A percentile compares a stretch with the other conserved stretches of the same genome.
Evolutionary conservation across 2,113 vertebrate species (phyloP).

Genomic region (Loxodonta africana): DNA sequence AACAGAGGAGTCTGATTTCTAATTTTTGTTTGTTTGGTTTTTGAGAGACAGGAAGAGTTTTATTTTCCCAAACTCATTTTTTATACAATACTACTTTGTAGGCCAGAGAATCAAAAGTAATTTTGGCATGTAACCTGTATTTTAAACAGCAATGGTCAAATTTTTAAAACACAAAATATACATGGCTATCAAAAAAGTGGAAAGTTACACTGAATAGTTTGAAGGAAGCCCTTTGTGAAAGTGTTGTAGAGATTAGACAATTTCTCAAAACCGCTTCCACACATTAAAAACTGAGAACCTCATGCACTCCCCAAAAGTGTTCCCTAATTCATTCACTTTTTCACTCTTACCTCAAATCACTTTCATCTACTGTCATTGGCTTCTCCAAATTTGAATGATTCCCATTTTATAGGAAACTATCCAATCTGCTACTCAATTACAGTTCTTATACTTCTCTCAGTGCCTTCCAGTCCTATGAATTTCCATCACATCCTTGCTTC

Average conservation of each 20-base stretch:
- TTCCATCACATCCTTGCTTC: not conserved
- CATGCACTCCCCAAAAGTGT: not conserved
- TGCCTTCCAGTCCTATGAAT: too few species aligned
- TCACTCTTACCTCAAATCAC: not conserved
- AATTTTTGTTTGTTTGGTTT: not conserved
- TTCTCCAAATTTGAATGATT: not conserved
- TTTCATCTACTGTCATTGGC: not conserved
- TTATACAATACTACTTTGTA: not conserved
- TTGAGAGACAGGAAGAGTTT: not conserved
- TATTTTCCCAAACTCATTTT: not conserved
- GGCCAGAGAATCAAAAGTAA: not conserved
- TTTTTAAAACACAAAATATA: not conserved
- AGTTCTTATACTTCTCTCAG: not conserved
- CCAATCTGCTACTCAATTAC: not conserved
- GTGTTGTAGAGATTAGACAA: not conserved
- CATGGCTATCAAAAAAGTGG: not conserved
- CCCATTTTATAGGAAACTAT: not conserved
- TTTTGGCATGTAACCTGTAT: not conserved
- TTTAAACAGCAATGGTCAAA: not conserved
- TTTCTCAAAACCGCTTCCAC: not conserved
- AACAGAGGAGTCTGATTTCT: not conserved
- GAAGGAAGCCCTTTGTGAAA: not conserved
- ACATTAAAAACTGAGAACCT: not conserved
- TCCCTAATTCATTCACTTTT: not conserved
- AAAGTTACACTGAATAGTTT: not conserved